Evolutionary conservation across 2,113 vertebrate genomes (phyloP), one percentile per base, ranked within the genome.

Genomic region (Planiliza haematocheilus): DNA sequence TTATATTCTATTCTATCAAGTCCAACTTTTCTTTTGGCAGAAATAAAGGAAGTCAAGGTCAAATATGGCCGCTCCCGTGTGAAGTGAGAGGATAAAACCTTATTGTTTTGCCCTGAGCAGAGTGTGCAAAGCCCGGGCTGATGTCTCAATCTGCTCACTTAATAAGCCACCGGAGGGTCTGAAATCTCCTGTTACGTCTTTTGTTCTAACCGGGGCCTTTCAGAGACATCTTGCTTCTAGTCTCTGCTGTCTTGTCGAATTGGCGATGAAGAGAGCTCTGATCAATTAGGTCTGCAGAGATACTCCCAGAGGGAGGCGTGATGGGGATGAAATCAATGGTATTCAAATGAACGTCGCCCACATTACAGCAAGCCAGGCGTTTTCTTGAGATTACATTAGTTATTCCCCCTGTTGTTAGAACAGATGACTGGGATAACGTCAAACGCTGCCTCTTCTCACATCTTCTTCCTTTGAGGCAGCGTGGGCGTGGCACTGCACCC

Each of bases 201-300:
- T 86, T 88, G 68, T 71, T 81, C 66, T 78, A 38, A 45, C 16
- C 14, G 9, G 46, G 46, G 34, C 24, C 71, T 77, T 51, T 74
- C 59, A 72, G 64, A 73, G 78, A 75, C 72, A 67, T 38, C 43
- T n/a, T 37, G 21, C 56, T 30, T 21, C 8, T 49, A 53, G 58
- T 81, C 74, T 74, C 50, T 72, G 14, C 82, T 67, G 81, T 81
- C 83, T 69, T 70, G 58, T 88, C 70, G 74, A 82, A 85, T 87
- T 76, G 82, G 64, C 65, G 58, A 73, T 68, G 61, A 81, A 80
- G 70, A 89, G 45, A 46, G 72, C 71, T 73, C 51, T 45, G 85
- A 90, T 89, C 77, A 87, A 90, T 89, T 87, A 86, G 64, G 68
- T 80, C 79, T 84, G 74, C 83, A 67, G 80, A 84, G 88, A 83